Evolutionary conservation across 1,140 invertebrate species (phyloP), one percentile per base, ranked within the genome.

Genomic region (Zaprionus capensis): DNA sequence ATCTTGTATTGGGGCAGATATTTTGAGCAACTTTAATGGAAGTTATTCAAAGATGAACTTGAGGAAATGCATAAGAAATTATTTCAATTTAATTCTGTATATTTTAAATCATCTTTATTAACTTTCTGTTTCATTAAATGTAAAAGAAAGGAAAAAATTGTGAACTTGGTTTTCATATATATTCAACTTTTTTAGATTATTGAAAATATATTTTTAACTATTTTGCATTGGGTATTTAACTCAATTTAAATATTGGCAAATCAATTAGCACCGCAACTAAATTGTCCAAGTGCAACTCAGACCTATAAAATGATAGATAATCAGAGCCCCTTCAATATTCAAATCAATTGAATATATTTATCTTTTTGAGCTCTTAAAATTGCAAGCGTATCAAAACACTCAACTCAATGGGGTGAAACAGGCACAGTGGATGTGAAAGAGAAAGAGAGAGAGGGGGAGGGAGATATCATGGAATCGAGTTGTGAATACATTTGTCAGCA

Each of bases 401-500:
- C 46, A 24, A 5, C 11, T 22, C 46, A 20, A 51, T 24, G 20
- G 46, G 9, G 7, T 20, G 17, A 1, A 12, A 49, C n/a, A 17
- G 17, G 11, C 6, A 22, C 7, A 22, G 46, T 17, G 2, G 0
- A 7, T 31, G 6, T 28, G 6, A 31, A 31, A 31, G n/a, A 49
- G 6, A 22, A 11, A 5, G 17, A 12, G 17, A 22, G 7, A 12
- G 17, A 9, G 46, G 1, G 20, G 12, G 20, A 51, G 9, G 49
- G 38, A 24, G 38, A 67, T 58, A 49, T 58, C 34, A 67, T 58
- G 34, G n/a, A 46, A 57, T 56, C 15, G 26, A 59, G 55, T 59
- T 53, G 56, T 28, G 38, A 69, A 59, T 69, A 51, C 38, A 59
- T 62, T 61, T 70, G 58, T 57, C 58, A 63, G 68, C 68, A 70